Percentiles rank a stretch among this genome's conserved stretches.
These are phyloP conservation scores for Azorinus chamasolen DNA, from an alignment of 2,888 invertebrate genomes.

Conservation along the genomic window DNA sequence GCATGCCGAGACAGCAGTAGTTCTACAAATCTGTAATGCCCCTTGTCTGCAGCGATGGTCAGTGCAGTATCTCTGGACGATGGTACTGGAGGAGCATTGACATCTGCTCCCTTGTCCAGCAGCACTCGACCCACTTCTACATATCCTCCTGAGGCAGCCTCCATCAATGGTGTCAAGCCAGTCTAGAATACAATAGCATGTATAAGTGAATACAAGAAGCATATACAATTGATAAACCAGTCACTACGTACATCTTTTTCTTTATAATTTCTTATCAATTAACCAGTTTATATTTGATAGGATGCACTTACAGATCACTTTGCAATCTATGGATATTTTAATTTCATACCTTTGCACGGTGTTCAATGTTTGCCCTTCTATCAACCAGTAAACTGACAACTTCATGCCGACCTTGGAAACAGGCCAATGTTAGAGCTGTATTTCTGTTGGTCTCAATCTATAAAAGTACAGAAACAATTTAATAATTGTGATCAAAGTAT, in stretches of 20 bases:
- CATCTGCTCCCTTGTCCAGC: conserved; percentile 98
- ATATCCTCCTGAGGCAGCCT: conserved; percentile 99
- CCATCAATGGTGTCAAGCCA: conserved; percentile 99
- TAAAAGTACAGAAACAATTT: conserved; percentile 25
- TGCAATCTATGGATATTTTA: too few species aligned
- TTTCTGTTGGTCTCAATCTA: conserved; percentile 99
- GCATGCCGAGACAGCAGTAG: conserved; percentile 90
- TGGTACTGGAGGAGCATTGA: conserved; percentile 99
- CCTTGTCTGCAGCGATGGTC: conserved; percentile 99
- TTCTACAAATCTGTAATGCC: conserved; percentile 93
- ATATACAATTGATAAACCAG: too few species aligned
- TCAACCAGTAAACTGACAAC: conserved; percentile 98
- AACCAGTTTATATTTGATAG: too few species aligned
- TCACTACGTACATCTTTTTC: too few species aligned
- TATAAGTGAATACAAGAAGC: too few species aligned
- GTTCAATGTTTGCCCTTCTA: conserved; percentile 99
- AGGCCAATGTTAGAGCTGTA: conserved; percentile 98
- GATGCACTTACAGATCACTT: too few species aligned
- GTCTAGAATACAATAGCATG: conserved; percentile 88
- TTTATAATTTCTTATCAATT: too few species aligned
- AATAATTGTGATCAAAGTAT: too few species aligned
- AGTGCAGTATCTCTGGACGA: conserved; percentile 99
- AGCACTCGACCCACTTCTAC: conserved; percentile 99
- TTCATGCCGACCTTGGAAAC: conserved; percentile 99
- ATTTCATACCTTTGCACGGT: conserved; percentile 94